These are phyloP conservation scores for Anthrax anthrax DNA, from an alignment of 2,888 invertebrate genomes.

Conservation along the genomic window DNA sequence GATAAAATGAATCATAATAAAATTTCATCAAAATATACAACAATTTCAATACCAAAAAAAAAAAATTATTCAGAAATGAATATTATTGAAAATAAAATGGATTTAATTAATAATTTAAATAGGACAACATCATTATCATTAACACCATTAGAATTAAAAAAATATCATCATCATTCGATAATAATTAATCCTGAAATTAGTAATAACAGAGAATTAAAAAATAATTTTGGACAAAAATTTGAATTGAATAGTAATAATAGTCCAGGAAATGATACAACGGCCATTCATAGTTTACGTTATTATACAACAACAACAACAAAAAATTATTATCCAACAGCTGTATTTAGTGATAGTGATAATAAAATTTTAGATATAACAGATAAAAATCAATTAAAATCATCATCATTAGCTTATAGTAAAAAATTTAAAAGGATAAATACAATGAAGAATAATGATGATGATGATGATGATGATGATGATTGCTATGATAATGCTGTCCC, in stretches of 20 bases:
- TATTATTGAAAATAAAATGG: slow-evolving; percentile 33
- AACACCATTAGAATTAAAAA: slow-evolving; percentile 12
- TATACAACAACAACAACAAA: slow-evolving; percentile 28
- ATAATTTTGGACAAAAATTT: neutral
- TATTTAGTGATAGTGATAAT: slow-evolving; percentile 32
- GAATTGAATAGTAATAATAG: neutral
- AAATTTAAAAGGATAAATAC: neutral
- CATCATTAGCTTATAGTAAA: neutral
- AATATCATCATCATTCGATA: slow-evolving; percentile 9
- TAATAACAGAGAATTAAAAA: neutral
- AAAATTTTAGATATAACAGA: slow-evolving; percentile 18
- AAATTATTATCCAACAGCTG: slow-evolving; percentile 29
- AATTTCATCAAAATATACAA: too few relatives aligned
- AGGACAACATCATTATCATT: slow-evolving; percentile 19
- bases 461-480: neutral
- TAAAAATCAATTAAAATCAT: too few relatives aligned
- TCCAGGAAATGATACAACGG: slow-evolving; percentile 16
- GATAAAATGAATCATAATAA: too few relatives aligned
- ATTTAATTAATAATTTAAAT: slow-evolving; percentile 25
- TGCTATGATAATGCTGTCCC: neutral
- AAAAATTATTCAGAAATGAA: slow-evolving; percentile 24
- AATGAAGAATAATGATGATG: neutral
- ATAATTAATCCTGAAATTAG: slow-evolving; percentile 6
- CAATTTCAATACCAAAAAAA: too few relatives aligned
- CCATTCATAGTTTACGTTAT: slow-evolving; percentile 21